Base-by-base conservation (phyloP, 2,888 invertebrate genomes). In the Eudasyphora cyanicolor region DNA sequence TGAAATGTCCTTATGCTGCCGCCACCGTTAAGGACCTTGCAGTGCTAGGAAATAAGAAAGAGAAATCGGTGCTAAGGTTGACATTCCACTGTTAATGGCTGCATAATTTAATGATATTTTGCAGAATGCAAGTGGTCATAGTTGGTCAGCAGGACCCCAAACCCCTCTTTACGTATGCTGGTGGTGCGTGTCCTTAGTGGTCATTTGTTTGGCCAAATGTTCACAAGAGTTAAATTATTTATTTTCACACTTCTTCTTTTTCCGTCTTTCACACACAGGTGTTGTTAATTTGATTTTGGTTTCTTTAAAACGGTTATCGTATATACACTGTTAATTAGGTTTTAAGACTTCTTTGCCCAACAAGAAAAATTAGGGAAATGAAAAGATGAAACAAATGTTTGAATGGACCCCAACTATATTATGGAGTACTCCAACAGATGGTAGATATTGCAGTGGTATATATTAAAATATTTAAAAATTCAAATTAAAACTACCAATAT, bases 21-120 rank as follows among this genome's bases (percentile, higher is more conserved):
- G n/a, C n/a, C n/a, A n/a, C n/a, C n/a, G 51, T 70, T 70, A 49
- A 60, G 42, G 67, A 67, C 35, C 38, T n/a, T n/a, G 8, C 27
- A 49, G 19, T 64, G 38, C 5, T 29, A 49, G 8, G 45, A 29
- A 62, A 45, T 38, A 38, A 35, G 42, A 38, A 24, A 38, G 38
- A 29, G 17, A 51, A 70, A 70, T 19, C 27, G n/a, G 45, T 6
- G n/a, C 27, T 38, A 29, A 51, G 42, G 17, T 29, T 51, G 70
- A 45, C 14, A 80, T 80, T 80, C 51, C 38, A 64, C 62, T 76
- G 64, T 81, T 84, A 84, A 84, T 84, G 81, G 81, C 75, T 84
- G 83, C 81, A 84, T 81, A 81, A 84, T 84, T 84, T 84, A 84
- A 84, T 80, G 75, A 75, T 78, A 84, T 35, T 62, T 62, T 29